Evolutionary conservation across 1,140 invertebrate species (phyloP).

Genomic region (Diachasma alloeum): DNA sequence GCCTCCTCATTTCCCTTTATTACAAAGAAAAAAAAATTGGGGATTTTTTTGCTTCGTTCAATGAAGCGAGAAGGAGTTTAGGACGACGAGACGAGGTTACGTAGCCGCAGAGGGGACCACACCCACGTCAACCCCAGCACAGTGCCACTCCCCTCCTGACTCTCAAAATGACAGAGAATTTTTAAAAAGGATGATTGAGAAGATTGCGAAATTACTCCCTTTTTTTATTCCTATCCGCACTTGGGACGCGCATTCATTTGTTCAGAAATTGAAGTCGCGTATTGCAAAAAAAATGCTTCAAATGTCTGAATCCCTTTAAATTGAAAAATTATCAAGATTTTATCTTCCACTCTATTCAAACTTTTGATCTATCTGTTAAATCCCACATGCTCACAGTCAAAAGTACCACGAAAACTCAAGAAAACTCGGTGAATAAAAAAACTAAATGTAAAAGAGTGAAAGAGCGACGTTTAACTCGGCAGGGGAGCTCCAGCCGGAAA

Average conservation of each 20-base stretch:
- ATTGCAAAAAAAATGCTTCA: too few relatives aligned
- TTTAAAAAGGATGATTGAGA: not conserved
- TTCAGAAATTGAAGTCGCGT: too few relatives aligned
- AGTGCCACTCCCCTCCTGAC: conserved; percentile 27
- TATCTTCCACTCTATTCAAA: too few relatives aligned
- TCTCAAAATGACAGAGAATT: conserved; percentile 2
- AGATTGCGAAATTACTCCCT: not conserved
- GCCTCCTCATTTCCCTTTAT: not conserved
- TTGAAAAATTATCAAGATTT: too few relatives aligned
- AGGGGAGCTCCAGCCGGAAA: conserved; percentile 16
- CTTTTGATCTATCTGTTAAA: too few relatives aligned
- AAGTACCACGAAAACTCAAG: too few relatives aligned
- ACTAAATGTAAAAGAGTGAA: not conserved
- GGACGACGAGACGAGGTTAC: conserved; percentile 43
- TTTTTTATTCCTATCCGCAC: not conserved
- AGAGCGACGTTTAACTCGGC: not conserved
- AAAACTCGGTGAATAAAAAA: too few relatives aligned
- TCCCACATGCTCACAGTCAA: too few relatives aligned
- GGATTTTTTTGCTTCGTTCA: conserved; percentile 18
- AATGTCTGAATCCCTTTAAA: too few relatives aligned
- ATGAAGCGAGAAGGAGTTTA: conserved; percentile 42
- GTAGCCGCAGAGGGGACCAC: conserved; percentile 45
- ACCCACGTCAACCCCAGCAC: conserved; percentile 38
- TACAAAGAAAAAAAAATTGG: not conserved
- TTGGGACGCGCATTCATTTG: too few relatives aligned